Conservation (phyloP, 1,140 invertebrate species). For the Penaeus indicus region DNA sequence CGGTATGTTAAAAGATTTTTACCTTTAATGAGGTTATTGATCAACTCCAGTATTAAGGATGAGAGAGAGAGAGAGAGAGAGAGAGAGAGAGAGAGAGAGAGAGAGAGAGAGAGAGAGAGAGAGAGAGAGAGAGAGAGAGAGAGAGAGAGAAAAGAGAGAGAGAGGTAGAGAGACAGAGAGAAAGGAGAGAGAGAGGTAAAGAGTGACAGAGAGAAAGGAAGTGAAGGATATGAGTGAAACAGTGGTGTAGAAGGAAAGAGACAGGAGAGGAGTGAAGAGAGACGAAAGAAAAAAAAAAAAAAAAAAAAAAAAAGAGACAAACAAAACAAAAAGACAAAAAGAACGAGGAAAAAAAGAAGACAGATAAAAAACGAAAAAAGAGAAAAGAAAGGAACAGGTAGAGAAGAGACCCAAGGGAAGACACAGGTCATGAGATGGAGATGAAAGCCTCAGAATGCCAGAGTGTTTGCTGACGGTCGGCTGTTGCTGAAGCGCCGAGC, state of each 20-base stretch:
- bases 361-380: not conserved
- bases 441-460: no score
- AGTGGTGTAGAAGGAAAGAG: no score
- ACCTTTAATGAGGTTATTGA: not conserved
- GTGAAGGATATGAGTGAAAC: not conserved
- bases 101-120: not conserved
- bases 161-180: not conserved
- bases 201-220: not conserved
- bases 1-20: no score
- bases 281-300: not conserved
- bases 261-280: not conserved
- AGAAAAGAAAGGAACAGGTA: no score
- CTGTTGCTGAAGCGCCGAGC: no score
- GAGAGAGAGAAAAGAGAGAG: not conserved
- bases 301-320: not conserved
- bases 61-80: not conserved
- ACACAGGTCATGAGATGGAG: no score
- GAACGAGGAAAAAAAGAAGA: not conserved
- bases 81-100: not conserved
- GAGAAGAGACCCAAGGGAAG: no score
- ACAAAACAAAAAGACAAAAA: not conserved
- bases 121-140: not conserved
- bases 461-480: no score
- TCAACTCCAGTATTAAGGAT: no score
- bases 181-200: not conserved